Percentiles rank a stretch among this genome's conserved stretches.
Conservation (phyloP, 2,113 vertebrate genomes). For the Hiodon tergisus region DNA sequence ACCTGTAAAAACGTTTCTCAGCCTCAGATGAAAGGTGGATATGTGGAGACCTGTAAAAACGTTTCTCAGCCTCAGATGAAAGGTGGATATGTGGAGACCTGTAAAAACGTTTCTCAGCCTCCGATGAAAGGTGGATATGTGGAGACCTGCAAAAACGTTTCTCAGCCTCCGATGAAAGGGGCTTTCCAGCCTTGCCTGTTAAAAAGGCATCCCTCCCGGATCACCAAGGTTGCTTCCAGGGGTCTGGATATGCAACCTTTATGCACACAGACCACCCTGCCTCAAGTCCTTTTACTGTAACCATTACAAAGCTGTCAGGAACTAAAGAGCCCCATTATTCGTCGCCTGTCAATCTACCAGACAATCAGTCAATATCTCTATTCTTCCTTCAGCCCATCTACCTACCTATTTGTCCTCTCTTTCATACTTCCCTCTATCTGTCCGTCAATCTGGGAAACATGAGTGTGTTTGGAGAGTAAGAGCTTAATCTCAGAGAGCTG, state of each 20-base stretch:
- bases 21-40: no score
- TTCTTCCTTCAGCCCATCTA: conserved; percentile 35
- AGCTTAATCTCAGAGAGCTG: no score
- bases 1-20: no score
- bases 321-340: conserved; percentile 53
- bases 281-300: not conserved
- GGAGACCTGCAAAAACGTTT: no score
- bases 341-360: conserved; percentile 55
- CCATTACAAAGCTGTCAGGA: conserved; percentile 22
- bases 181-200: no score
- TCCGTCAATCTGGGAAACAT: conserved; percentile 37
- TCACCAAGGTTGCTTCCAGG: not conserved
- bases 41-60: no score
- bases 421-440: conserved; percentile 55
- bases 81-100: no score
- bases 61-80: no score
- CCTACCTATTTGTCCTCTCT: conserved; percentile 54
- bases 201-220: no score
- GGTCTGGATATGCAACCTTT: not conserved
- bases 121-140: no score
- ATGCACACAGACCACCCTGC: not conserved
- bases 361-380: conserved; percentile 60
- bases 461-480: conserved; percentile 2
- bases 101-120: no score
- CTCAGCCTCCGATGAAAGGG: no score